Evolutionary conservation across 23 tunicate species (phyloP).

Genomic region (Phallusia fumigata): DNA sequence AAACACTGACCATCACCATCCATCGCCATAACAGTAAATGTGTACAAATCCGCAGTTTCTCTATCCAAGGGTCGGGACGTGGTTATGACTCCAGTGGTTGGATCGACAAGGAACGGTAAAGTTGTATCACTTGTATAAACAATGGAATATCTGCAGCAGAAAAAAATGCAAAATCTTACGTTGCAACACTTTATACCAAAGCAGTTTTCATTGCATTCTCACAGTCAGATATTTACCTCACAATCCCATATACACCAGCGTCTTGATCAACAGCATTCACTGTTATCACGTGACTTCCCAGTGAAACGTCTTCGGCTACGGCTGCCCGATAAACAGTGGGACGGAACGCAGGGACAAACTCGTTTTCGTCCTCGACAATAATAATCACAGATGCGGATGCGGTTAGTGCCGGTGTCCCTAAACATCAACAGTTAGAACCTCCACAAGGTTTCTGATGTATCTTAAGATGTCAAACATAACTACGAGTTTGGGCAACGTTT

Average conservation of each 20-base stretch:
- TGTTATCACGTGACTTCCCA: slow-evolving; percentile 29
- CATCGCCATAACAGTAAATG: slow-evolving; percentile 23
- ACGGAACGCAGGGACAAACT: slow-evolving; percentile 58
- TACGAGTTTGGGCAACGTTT: no score
- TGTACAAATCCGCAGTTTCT: slow-evolving; percentile 28
- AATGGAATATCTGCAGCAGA: not conserved
- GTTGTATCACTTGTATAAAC: not conserved
- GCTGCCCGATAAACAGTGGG: slow-evolving; percentile 29
- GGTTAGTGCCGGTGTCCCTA: slow-evolving; percentile 53
- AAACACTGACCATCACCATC: slow-evolving; percentile 49
- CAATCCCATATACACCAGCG: slow-evolving; percentile 44
- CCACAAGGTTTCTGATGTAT: no score
- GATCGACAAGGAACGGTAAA: slow-evolving; percentile 58
- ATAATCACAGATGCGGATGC: slow-evolving; percentile 48
- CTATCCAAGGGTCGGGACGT: slow-evolving; percentile 37
- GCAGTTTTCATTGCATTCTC: not conserved
- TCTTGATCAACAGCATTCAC: slow-evolving; percentile 64
- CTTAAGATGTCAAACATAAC: no score
- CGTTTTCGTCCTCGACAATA: slow-evolving; percentile 65
- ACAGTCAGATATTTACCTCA: slow-evolving; percentile 22
- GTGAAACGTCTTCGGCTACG: slow-evolving; percentile 37
- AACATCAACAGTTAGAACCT: no score
- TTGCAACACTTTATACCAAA: no score
- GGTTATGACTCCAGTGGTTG: slow-evolving; percentile 41
- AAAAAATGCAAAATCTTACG: no score